Evolutionary conservation across 2,888 invertebrate genomes (phyloP).

Genomic region (Melanophora roralis): DNA sequence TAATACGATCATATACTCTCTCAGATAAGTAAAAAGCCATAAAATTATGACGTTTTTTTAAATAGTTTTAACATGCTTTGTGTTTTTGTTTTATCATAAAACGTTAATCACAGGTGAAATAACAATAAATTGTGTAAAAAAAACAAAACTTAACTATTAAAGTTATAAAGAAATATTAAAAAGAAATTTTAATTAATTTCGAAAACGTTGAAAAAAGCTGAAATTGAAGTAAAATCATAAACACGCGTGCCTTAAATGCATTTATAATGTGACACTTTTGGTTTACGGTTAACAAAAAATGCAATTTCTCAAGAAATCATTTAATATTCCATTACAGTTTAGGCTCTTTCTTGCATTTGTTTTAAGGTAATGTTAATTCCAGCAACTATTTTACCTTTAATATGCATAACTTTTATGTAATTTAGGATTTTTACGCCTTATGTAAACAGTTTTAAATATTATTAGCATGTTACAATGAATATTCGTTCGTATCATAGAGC

Average conservation of each 20-base stretch:
- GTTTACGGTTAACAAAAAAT: constrained; percentile 15
- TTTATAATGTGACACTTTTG: constrained; percentile 53
- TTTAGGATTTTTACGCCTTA: constrained; percentile 10
- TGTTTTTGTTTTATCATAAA: constrained; percentile 39
- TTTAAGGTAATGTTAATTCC: constrained; percentile 4
- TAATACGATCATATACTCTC: not conserved
- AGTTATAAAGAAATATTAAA: constrained; percentile 55
- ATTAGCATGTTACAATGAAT: not conserved
- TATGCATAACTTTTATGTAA: constrained; percentile 39
- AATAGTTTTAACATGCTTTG: not conserved
- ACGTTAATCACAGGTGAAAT: constrained; percentile 58
- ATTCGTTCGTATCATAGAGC: not conserved
- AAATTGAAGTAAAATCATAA: constrained; percentile 18
- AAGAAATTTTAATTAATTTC: constrained; percentile 55
- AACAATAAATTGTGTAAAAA: not conserved
- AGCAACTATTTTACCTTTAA: constrained; percentile 14
- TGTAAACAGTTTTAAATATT: not conserved
- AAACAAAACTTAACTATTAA: not conserved
- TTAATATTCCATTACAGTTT: constrained; percentile 50
- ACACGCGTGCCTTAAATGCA: constrained; percentile 58
- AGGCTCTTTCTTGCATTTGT: not conserved
- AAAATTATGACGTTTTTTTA: constrained; percentile 48
- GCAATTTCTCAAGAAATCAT: constrained; percentile 45
- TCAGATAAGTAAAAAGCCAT: constrained; percentile 5
- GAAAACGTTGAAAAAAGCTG: not conserved